Evolutionary conservation across 2,797 vertebrate species (phyloP), one percentile per base, ranked within the genome.

Genomic region (Enoplosus armatus): DNA sequence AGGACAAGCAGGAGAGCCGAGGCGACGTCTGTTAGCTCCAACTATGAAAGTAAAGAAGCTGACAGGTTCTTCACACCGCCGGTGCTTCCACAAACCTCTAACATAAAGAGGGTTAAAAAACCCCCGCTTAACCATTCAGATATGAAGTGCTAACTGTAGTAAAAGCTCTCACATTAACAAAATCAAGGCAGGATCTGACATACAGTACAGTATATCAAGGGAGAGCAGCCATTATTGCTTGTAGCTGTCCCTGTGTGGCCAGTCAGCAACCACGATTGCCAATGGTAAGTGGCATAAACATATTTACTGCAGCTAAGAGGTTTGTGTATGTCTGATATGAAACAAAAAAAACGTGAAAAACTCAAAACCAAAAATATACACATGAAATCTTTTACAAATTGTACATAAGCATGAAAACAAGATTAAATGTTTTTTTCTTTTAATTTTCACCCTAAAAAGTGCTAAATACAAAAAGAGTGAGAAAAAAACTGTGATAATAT

Each of bases 191-290:
- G 82, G 80, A 84, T 68, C 47, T 60, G 83, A 91, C 87, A 54
- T 69, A 83, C 78, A 79, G 78, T 79, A 76, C 83, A 79, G 76
- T 72, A 71, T 51, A 68, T 75, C 27, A 11, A 61, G 51, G 63
- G 74, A 80, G 51, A 85, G 82, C 87, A 88, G 90, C 86, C 45
- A 18, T 86, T 87, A 90, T 90, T 90, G 90, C 87, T 80, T 71
- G 58, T 8, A 77, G 78, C 85, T 20, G 80, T 79, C 82, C 66
- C 82, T 16, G 68, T 82, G 68, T 75, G 70, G 60, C 75, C 71
- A 26, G n/a, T 81, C 59, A 45, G 68, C 33, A 54, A 62, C 59
- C 63, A 76, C 27, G 24, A 65, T 3, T 48, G 26, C 58, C 63
- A 47, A 64, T 54, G 47, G 27, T 22, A 37, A 64, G 82, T 55